phyloP scores from a whole-genome alignment of 2,888 invertebrate species.

The Apamea sordens region DNA sequence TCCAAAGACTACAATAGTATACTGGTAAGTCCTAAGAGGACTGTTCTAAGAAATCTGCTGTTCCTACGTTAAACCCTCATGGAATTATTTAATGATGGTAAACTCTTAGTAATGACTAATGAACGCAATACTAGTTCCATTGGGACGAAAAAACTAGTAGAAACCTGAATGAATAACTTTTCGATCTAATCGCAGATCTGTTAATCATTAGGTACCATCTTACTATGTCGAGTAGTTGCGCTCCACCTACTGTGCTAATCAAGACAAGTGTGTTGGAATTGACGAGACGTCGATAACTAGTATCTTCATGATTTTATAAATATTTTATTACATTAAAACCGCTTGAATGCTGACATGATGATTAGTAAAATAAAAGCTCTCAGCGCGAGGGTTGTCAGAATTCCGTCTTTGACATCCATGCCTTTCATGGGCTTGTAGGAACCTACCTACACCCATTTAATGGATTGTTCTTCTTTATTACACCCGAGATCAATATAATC shows the following conservation, averaged over 20 bases:
- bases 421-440: neutral
- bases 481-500: neutral
- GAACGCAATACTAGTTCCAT: constrained; percentile 16
- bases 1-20: too few species aligned
- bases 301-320: neutral
- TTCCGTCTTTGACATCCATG: neutral
- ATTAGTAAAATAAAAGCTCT: constrained; percentile 5
- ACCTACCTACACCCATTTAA: neutral
- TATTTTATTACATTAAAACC: neutral
- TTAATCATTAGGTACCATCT: constrained; percentile 28
- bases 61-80: neutral
- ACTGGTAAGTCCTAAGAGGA: too few species aligned
- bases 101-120: constrained; percentile 15
- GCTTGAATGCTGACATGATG: neutral
- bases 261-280: neutral
- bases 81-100: constrained; percentile 21
- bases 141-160: neutral
- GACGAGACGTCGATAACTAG: constrained; percentile 18
- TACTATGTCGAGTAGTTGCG: neutral
- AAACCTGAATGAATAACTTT: constrained; percentile 11
- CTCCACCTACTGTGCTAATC: constrained; percentile 24
- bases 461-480: neutral
- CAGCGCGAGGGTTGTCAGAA: neutral
- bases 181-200: constrained; percentile 24
- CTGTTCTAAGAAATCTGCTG: neutral